phyloP scores from a whole-genome alignment of 2,888 invertebrate genomes.

The Oeneis ivallda region DNA sequence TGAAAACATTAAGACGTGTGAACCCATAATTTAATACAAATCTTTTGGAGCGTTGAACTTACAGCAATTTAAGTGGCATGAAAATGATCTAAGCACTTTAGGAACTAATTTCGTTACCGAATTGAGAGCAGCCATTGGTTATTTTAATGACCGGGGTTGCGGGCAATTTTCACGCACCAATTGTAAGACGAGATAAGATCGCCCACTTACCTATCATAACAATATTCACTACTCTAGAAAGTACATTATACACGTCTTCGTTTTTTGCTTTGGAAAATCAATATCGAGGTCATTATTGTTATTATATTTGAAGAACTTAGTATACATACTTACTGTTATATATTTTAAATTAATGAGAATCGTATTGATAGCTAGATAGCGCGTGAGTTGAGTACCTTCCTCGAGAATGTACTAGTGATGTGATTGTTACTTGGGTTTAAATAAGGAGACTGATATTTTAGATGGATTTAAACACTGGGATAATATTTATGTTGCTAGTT shows the following conservation, averaged over 20 bases:
- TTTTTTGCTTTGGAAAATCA: conserved; percentile 4
- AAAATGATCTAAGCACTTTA: conserved; percentile 63
- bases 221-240: conserved; percentile 15
- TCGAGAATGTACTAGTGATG: too few species aligned
- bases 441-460: too few species aligned
- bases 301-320: not conserved
- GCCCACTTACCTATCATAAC: conserved; percentile 22
- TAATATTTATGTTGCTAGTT: too few species aligned
- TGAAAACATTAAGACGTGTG: conserved; percentile 76
- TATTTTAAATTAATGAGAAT: not conserved
- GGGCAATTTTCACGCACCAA: conserved; percentile 31
- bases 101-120: conserved; percentile 62
- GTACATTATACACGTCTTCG: conserved; percentile 7
- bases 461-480: too few species aligned
- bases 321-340: not conserved
- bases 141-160: conserved; percentile 66
- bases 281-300: not conserved
- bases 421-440: too few species aligned
- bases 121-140: conserved; percentile 55
- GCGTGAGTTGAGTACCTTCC: too few species aligned
- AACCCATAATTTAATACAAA: conserved; percentile 76
- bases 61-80: conserved; percentile 67
- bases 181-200: conserved; percentile 15
- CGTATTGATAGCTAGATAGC: too few species aligned
- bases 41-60: conserved; percentile 75